Conservation (phyloP, 2,113 vertebrate genomes). For the Varanus komodoensis region DNA sequence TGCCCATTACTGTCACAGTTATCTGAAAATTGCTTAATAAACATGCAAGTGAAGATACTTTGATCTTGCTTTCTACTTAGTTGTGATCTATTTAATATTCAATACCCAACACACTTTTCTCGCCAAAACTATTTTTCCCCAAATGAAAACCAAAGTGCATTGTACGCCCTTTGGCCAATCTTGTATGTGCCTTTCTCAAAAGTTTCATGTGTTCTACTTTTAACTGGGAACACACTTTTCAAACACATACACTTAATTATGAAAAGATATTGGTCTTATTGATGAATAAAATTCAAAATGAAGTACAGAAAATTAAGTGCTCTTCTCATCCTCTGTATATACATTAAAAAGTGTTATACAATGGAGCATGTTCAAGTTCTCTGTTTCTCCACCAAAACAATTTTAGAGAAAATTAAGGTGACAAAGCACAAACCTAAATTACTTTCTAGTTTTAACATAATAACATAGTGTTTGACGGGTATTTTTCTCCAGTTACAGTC, state of each 20-base stretch:
- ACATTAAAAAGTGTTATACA: constrained; percentile 3
- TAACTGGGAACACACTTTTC: constrained; percentile 96
- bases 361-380: neutral
- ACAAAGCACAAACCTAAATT: constrained; percentile 66
- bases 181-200: constrained; percentile 99
- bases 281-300: constrained; percentile 91
- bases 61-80: constrained; percentile 83
- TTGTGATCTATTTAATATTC: constrained; percentile 84
- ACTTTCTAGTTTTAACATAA: constrained; percentile 72
- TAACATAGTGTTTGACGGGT: constrained; percentile 60
- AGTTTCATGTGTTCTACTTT: constrained; percentile 99
- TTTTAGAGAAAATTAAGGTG: constrained; percentile 66
- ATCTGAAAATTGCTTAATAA: constrained; percentile 70
- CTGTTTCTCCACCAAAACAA: neutral
- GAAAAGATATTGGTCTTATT: constrained; percentile 96
- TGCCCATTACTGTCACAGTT: constrained; percentile 84
- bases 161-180: constrained; percentile 99
- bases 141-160: constrained; percentile 99
- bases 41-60: constrained; percentile 77
- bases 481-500: constrained; percentile 72
- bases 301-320: constrained; percentile 75
- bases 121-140: constrained; percentile 90
- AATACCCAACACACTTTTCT: constrained; percentile 82
- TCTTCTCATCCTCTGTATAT: constrained; percentile 58
- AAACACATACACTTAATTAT: constrained; percentile 90